Evolutionary conservation across 1,140 invertebrate species (phyloP).

Genomic region (Drosophila busckii): DNA sequence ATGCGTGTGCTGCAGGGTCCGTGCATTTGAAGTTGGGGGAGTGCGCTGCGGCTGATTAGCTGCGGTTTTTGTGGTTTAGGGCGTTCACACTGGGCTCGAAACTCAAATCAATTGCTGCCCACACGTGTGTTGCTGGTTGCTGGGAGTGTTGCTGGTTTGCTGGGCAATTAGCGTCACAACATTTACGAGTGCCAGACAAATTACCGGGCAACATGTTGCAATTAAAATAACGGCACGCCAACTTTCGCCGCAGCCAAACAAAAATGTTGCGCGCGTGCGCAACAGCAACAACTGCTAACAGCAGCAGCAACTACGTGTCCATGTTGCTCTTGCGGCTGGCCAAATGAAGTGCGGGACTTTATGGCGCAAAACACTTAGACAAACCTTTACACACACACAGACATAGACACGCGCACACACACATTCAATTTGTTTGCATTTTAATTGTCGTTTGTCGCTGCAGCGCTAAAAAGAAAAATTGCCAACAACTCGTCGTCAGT

Average conservation of each 20-base stretch:
- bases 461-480: constrained; percentile 63
- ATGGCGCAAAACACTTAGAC: constrained; percentile 69
- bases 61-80: constrained; percentile 35
- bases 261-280: constrained; percentile 69
- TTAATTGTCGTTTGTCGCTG: constrained; percentile 73
- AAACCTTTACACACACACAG: constrained; percentile 55
- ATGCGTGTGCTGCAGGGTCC: constrained; percentile 39
- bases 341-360: constrained; percentile 52
- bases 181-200: constrained; percentile 74
- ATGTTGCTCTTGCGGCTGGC: constrained; percentile 24
- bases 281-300: constrained; percentile 36
- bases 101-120: constrained; percentile 53
- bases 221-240: constrained; percentile 75
- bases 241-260: constrained; percentile 59
- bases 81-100: constrained; percentile 51
- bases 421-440: constrained; percentile 71
- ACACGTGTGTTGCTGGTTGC: constrained; percentile 16
- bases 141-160: constrained; percentile 39
- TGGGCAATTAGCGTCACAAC: constrained; percentile 67
- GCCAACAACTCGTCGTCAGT: constrained; percentile 69
- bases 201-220: constrained; percentile 73
- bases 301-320: constrained; percentile 9
- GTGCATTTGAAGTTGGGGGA: not conserved
- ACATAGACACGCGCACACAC: constrained; percentile 17
- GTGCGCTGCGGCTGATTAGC: constrained; percentile 4